Conservation (phyloP, 2,888 invertebrate species). For the Drosophila hamatofila region DNA sequence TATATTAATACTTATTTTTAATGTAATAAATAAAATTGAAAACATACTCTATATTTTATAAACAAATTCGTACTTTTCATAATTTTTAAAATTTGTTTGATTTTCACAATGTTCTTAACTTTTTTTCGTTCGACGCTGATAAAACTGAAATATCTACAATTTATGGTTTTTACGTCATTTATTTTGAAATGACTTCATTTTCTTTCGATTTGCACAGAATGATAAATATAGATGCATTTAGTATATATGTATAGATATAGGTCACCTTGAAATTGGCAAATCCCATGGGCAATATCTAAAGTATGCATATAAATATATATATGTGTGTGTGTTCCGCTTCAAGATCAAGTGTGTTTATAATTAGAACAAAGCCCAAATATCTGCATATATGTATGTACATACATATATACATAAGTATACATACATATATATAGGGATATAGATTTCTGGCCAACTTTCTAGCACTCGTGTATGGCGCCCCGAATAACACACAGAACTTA, state of each 20-base stretch:
- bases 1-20: no score
- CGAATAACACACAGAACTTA: conserved; percentile 58
- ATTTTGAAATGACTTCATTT: conserved; percentile 42
- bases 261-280: conserved; percentile 53
- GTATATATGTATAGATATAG: conserved; percentile 13
- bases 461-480: conserved; percentile 61
- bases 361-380: conserved; percentile 33
- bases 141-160: background rate
- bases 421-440: background rate
- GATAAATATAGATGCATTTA: conserved; percentile 20
- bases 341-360: conserved; percentile 62
- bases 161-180: conserved; percentile 9
- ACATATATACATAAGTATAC: background rate
- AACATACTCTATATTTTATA: no score
- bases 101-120: background rate
- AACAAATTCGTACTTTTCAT: no score
- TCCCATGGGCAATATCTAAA: conserved; percentile 7
- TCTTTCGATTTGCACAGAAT: conserved; percentile 7
- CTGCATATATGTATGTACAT: background rate
- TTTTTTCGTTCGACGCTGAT: conserved; percentile 7
- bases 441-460: conserved; percentile 25
- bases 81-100: background rate
- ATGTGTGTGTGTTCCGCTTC: background rate
- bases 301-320: background rate
- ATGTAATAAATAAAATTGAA: no score